phyloP scores from a whole-genome alignment of 2,113 vertebrate species.

The Aspiorhynchus laticeps region DNA sequence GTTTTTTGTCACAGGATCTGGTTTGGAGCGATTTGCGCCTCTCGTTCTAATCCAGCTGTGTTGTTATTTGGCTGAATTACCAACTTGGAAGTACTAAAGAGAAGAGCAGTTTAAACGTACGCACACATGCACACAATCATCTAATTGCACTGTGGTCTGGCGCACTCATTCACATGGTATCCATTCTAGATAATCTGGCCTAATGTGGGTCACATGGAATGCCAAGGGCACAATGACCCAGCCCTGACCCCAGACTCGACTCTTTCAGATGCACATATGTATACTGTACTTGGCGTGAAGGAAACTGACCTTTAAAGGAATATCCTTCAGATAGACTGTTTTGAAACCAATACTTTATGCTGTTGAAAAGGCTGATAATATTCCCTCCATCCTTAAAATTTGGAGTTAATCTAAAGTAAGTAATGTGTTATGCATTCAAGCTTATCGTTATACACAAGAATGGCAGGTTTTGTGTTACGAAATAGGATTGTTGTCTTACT shows the following conservation, averaged over 20 bases:
- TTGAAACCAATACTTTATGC: background rate
- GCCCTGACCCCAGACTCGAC: constrained; percentile 41
- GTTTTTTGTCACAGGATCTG: constrained; percentile 14
- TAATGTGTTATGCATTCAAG: background rate
- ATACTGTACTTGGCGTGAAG: background rate
- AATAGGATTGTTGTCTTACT: constrained; percentile 3
- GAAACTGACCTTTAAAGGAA: constrained; percentile 10
- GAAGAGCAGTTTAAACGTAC: constrained; percentile 4
- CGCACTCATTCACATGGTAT: constrained; percentile 16
- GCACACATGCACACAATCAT: constrained; percentile 29
- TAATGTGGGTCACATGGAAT: constrained; percentile 30
- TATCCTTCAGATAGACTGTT: background rate
- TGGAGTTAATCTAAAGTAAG: background rate
- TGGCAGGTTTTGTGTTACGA: background rate
- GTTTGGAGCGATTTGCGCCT: constrained; percentile 14
- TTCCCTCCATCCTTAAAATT: background rate
- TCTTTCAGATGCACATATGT: background rate
- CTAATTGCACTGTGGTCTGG: constrained; percentile 13
- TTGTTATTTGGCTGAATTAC: constrained; percentile 42
- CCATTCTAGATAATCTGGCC: constrained; percentile 29
- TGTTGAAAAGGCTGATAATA: background rate
- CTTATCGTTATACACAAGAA: background rate
- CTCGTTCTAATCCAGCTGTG: constrained; percentile 44
- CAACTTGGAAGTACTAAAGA: constrained; percentile 24
- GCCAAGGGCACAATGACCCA: constrained; percentile 33